Conservation (phyloP, 2,888 invertebrate species). For the Aspidapion aeneum region DNA sequence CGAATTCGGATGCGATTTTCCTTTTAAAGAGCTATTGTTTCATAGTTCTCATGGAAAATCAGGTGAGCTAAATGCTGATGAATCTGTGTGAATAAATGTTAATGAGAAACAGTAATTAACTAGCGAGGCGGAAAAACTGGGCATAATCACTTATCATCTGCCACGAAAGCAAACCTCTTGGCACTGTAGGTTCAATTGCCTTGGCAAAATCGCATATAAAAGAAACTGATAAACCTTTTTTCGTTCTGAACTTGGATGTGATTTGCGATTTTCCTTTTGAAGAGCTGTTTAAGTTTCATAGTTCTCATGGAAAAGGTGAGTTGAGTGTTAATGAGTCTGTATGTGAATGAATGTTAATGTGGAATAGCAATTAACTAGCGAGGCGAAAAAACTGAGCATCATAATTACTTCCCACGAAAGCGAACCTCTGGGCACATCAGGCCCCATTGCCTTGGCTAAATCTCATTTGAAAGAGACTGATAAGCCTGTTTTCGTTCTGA, state of each 20-base stretch:
- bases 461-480: constrained; percentile 67
- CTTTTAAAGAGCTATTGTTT: constrained; percentile 93
- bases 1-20: constrained; percentile 99
- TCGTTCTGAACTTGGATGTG: constrained; percentile 97
- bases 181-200: constrained; percentile 96
- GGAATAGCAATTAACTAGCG: constrained; percentile 84
- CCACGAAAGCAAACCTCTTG: constrained; percentile 93
- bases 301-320: constrained; percentile 84
- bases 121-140: constrained; percentile 82
- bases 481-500: constrained; percentile 97
- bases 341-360: too few species aligned
- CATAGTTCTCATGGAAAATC: constrained; percentile 92
- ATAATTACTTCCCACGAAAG: constrained; percentile 90
- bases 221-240: constrained; percentile 84
- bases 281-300: constrained; percentile 89
- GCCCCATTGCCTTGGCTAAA: constrained; percentile 88
- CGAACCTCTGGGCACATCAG: constrained; percentile 96
- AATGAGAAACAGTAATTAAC: constrained; percentile 90
- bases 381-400: constrained; percentile 88
- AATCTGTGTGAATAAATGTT: too few species aligned
- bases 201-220: constrained; percentile 76
- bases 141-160: constrained; percentile 86
- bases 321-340: too few species aligned
- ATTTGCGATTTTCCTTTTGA: constrained; percentile 99
- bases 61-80: too few species aligned